These are phyloP conservation scores for Parelbella ahira DNA, from an alignment of 2,888 invertebrate genomes.

Conservation along the genomic window DNA sequence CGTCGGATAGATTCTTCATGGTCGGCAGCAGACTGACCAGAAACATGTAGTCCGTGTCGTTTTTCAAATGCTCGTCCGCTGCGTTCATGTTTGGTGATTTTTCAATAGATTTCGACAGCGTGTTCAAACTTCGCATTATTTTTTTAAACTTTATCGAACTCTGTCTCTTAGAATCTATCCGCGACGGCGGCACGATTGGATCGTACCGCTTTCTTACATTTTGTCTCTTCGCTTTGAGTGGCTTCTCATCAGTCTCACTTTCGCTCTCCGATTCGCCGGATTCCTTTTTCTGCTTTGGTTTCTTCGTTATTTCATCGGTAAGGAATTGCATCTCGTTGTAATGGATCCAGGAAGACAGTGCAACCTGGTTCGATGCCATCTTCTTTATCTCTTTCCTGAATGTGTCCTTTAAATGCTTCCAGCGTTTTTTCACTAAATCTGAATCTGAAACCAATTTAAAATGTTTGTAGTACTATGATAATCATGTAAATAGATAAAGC, in stretches of 20 bases:
- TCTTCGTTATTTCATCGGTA: conserved; percentile 8
- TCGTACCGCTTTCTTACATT: not conserved
- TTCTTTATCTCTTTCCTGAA: conserved; percentile 22
- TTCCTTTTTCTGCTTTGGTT: not conserved
- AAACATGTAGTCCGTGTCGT: conserved; percentile 38
- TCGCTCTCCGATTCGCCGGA: conserved; percentile 1
- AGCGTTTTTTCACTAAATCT: conserved; percentile 6
- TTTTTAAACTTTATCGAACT: conserved; percentile 12
- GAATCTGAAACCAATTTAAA: conserved; percentile 19
- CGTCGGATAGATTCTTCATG: conserved; percentile 34
- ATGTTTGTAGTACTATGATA: no score
- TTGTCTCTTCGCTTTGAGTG: no score
- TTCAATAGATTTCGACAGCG: not conserved
- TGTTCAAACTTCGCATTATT: conserved; percentile 11
- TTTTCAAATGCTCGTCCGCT: conserved; percentile 23
- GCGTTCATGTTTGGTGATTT: not conserved
- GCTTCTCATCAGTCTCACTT: no score
- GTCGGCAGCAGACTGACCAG: conserved; percentile 38
- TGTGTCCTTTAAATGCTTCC: conserved; percentile 19
- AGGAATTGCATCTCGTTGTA: conserved; percentile 17
- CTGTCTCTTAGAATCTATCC: conserved; percentile 1
- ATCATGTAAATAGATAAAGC: no score
- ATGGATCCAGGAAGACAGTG: conserved; percentile 10
- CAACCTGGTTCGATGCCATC: conserved; percentile 8
- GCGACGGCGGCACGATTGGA: not conserved